These are phyloP conservation scores for Pocillopora meandrina DNA, from an alignment of 92 coral and sea anemone species.

Conservation along the genomic window DNA sequence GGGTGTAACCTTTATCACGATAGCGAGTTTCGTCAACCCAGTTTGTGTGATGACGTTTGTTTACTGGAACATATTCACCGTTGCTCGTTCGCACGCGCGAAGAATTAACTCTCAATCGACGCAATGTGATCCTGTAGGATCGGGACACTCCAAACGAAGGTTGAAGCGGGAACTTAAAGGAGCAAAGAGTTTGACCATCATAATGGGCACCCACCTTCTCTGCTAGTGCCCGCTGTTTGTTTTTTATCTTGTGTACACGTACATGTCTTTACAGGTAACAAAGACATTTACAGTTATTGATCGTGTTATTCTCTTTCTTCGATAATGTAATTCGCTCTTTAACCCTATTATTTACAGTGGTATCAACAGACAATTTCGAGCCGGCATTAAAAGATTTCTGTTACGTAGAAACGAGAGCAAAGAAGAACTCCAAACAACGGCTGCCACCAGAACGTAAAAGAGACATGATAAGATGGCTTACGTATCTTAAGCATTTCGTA, in stretches of 20 bases:
- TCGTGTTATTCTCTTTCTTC: too few relatives aligned
- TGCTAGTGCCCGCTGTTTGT: constrained; percentile 92
- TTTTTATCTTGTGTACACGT: constrained; percentile 60
- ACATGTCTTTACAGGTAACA: constrained; percentile 26
- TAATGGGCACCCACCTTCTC: constrained; percentile 84
- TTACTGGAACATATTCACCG: not conserved
- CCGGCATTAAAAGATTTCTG: constrained; percentile 59
- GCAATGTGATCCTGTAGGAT: constrained; percentile 5
- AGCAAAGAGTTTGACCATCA: constrained; percentile 65
- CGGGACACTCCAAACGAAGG: too few relatives aligned
- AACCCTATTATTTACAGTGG: too few relatives aligned
- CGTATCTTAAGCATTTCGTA: too few relatives aligned
- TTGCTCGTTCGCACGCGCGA: constrained; percentile 76
- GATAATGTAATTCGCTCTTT: too few relatives aligned
- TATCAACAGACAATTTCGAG: not conserved
- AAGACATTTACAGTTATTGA: too few relatives aligned
- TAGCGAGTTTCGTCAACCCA: constrained; percentile 81
- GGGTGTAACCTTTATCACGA: constrained; percentile 68
- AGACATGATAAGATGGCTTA: not conserved
- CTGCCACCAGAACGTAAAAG: not conserved
- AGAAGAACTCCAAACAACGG: constrained; percentile 33
- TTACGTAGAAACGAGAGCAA: constrained; percentile 26
- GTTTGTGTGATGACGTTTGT: constrained; percentile 10
- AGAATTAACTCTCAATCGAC: constrained; percentile 58
- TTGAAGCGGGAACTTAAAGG: too few relatives aligned